Evolutionary conservation across 2,888 invertebrate species (phyloP), one percentile per base, ranked within the genome.

Genomic region (Dryobotodes eremita): DNA sequence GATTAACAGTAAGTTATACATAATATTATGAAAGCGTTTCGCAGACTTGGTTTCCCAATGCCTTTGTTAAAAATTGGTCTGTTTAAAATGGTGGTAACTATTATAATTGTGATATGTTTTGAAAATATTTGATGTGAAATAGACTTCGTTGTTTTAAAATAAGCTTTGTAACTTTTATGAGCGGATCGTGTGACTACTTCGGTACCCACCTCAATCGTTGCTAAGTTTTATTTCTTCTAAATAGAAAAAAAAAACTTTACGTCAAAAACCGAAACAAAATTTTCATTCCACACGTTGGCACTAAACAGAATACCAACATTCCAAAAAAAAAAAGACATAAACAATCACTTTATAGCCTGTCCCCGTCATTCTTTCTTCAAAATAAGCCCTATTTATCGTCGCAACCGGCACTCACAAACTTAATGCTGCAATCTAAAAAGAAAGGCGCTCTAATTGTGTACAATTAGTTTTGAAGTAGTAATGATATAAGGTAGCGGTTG

Each of bases 21-120:
- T 89, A 89, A 89, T 89, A 89, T 89, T 89, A 87, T 89, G 82
- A 79, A 84, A 83, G 72, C 75, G 74, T 89, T 89, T 88, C 68
- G 69, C 79, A 78, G 78, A 81, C 68, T 79, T 79, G 57, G 55
- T 88, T 88, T 89, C 85, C 82, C 79, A 88, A 89, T 82, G 88
- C 86, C 86, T 88, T 89, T 88, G 88, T 89, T 89, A 86, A 89
- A 82, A 80, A 80, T 88, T 88, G 79, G 87, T 76, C 87, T 82
- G 75, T 88, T 86, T 89, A 71, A 88, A 79, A 81, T 71, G 74
- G 71, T 76, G 64, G 13, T 74, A 77, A 73, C 80, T 66, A 80
- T 81, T 80, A 86, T 74, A 86, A 79, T 64, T 69, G 77, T 72
- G 55, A 66, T 66, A 74, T 88, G 86, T 88, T 89, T 86, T 88